Conservation (phyloP, 2,888 invertebrate genomes). For the Sceliomorpha sp. region DNA sequence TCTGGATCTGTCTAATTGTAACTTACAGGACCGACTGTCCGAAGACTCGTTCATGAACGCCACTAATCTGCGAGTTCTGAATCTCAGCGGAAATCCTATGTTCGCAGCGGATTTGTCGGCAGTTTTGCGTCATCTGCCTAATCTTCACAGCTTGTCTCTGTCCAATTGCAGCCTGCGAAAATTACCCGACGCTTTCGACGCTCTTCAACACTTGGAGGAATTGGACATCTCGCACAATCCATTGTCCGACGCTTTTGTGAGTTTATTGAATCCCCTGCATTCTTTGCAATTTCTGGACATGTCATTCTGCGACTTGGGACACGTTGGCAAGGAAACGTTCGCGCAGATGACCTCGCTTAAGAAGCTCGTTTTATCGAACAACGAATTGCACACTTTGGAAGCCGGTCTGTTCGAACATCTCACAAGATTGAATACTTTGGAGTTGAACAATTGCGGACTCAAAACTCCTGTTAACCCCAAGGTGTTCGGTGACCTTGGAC, state of each 20-base stretch:
- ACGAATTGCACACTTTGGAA: conserved; percentile 85
- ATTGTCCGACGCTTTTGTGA: conserved; percentile 85
- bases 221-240: conserved; percentile 87
- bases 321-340: conserved; percentile 85
- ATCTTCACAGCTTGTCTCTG: conserved; percentile 85
- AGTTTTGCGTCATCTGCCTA: conserved; percentile 85
- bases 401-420: conserved; percentile 86
- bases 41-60: conserved; percentile 87
- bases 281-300: conserved; percentile 86
- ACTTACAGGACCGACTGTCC: conserved; percentile 85
- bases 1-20: conserved; percentile 86
- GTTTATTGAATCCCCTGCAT: conserved; percentile 84
- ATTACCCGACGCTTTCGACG: conserved; percentile 85
- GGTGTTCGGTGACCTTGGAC: conserved; percentile 85
- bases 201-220: conserved; percentile 85
- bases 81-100: conserved; percentile 86
- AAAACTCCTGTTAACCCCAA: conserved; percentile 84
- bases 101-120: conserved; percentile 86
- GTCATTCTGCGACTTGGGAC: conserved; percentile 86
- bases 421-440: conserved; percentile 85
- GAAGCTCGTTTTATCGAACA: conserved; percentile 85
- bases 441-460: conserved; percentile 86
- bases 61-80: conserved; percentile 84
- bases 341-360: conserved; percentile 86
- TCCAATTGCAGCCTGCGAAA: conserved; percentile 85